These are phyloP conservation scores for Perca fluviatilis DNA, from an alignment of 2,113 vertebrate genomes.

Conservation along the genomic window DNA sequence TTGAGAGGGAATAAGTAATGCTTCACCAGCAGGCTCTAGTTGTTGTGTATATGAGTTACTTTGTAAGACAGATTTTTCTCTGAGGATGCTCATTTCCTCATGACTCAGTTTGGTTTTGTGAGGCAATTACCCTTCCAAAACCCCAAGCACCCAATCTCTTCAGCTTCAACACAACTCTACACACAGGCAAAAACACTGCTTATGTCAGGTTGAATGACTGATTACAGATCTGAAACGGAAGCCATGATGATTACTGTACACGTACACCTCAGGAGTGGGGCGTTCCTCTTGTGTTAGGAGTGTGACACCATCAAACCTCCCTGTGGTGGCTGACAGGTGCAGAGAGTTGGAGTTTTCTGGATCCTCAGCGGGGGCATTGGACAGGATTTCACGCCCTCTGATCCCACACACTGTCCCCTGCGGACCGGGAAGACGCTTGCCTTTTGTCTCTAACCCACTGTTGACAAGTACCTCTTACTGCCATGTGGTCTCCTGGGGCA, in stretches of 20 bases:
- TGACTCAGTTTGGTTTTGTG: slow-evolving; percentile 76
- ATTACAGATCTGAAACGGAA: slow-evolving; percentile 80
- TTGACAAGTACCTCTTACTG: slow-evolving; percentile 83
- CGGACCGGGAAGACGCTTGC: slow-evolving; percentile 77
- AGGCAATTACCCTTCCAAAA: slow-evolving; percentile 78
- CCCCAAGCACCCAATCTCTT: slow-evolving; percentile 67
- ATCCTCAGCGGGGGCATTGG: slow-evolving; percentile 76
- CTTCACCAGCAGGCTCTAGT: slow-evolving; percentile 69
- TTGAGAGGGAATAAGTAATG: slow-evolving; percentile 82
- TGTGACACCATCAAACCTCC: slow-evolving; percentile 73
- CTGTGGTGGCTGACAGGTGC: slow-evolving; percentile 79
- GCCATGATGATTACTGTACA: slow-evolving; percentile 82
- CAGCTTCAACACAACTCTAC: slow-evolving; percentile 65
- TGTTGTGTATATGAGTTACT: slow-evolving; percentile 78
- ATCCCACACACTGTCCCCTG: slow-evolving; percentile 81
- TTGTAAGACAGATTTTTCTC: slow-evolving; percentile 72
- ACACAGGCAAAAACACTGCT: slow-evolving; percentile 64
- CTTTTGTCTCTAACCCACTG: slow-evolving; percentile 79
- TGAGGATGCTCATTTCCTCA: slow-evolving; percentile 76
- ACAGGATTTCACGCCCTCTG: slow-evolving; percentile 80
- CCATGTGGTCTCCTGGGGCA: slow-evolving; percentile 79
- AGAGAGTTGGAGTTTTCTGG: slow-evolving; percentile 71
- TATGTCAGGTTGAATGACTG: slow-evolving; percentile 78
- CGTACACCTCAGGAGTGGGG: slow-evolving; percentile 78
- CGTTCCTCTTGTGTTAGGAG: slow-evolving; percentile 64